phyloP scores from a whole-genome alignment of 2,797 vertebrate species.

The Adrianichthys oophorus region DNA sequence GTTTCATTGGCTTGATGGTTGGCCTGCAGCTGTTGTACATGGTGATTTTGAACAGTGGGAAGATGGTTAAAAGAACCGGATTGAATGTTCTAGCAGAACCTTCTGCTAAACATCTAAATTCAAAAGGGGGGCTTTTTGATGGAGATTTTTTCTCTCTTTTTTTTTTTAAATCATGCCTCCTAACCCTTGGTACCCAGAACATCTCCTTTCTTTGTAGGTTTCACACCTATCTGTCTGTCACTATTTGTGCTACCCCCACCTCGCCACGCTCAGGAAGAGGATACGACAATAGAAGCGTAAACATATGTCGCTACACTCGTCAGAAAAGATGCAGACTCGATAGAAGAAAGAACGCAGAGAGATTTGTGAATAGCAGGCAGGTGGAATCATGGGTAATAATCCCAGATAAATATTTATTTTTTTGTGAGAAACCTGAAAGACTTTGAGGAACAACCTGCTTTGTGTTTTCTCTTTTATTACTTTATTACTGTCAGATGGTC shows the following conservation, averaged over 20 bases:
- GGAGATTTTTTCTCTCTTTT: too few relatives aligned
- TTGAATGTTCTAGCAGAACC: too few relatives aligned
- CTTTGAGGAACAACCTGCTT: conserved; percentile 18
- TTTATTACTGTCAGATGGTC: conserved; percentile 20
- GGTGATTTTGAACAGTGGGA: not conserved
- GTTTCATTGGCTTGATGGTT: conserved; percentile 51
- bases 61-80: too few relatives aligned
- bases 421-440: conserved; percentile 20
- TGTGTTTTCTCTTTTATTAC: conserved; percentile 34
- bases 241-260: conserved; percentile 4
- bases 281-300: conserved; percentile 40
- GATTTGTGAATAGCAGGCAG: conserved; percentile 22
- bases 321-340: conserved; percentile 35
- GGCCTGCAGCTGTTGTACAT: conserved; percentile 12
- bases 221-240: too few relatives aligned
- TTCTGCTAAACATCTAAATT: conserved; percentile 9
- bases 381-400: conserved; percentile 47
- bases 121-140: conserved; percentile 70
- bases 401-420: conserved; percentile 13
- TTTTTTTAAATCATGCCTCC: too few relatives aligned
- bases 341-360: conserved; percentile 11
- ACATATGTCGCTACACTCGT: conserved; percentile 44
- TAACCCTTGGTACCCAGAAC: not conserved
- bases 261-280: conserved; percentile 17
- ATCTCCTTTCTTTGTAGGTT: conserved; percentile 1